Base-by-base conservation (phyloP, 2,113 vertebrate species). In the Periophthalmodon schlosseri region DNA sequence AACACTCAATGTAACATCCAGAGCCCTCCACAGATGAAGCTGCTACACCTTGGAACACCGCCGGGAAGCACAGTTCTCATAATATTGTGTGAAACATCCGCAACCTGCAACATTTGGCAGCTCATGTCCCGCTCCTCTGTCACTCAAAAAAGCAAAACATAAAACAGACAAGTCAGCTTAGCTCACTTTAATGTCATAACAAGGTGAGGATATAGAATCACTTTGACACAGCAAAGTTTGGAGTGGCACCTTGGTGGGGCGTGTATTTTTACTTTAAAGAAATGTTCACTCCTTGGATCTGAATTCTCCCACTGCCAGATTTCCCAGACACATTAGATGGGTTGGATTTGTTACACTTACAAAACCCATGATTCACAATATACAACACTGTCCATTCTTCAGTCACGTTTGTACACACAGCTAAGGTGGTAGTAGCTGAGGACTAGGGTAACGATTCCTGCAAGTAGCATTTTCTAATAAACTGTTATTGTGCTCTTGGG, bases 71-170 rank as follows among this genome's bases (percentile, higher is more conserved):
- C 16, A 2, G 57, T 54, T 71, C 79, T 76, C 76, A 60, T 60
- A 7, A 74, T 3, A 8, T 57, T 58, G 66, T 50, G 70, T 78
- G 79, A 76, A 71, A 69, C 78, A 73, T 68, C 60, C 39, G 75
- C 68, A 82, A 70, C 75, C 78, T 82, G 61, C 11, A 21, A 21
- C 54, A 20, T 65, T 65, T 79, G 74, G 73, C 72, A 84, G 60
- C 67, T 75, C 78, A 67, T 52, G 82, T 80, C 73, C 78, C 78
- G 81, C 71, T 76, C 72, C 79, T 78, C n/a, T 73, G 78, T 75
- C 75, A 78, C 61, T 84, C 72, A 75, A 39, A 50, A 24, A 60
- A 65, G 61, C 66, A 79, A 67, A 47, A 58, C 78, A 79, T 11
- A 67, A 70, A 70, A 69, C 67, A 78, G 24, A 80, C 64, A 68